Evolutionary conservation across 2,797 vertebrate species (phyloP), one percentile per base, ranked within the genome.

Genomic region (Pteropus rufus): DNA sequence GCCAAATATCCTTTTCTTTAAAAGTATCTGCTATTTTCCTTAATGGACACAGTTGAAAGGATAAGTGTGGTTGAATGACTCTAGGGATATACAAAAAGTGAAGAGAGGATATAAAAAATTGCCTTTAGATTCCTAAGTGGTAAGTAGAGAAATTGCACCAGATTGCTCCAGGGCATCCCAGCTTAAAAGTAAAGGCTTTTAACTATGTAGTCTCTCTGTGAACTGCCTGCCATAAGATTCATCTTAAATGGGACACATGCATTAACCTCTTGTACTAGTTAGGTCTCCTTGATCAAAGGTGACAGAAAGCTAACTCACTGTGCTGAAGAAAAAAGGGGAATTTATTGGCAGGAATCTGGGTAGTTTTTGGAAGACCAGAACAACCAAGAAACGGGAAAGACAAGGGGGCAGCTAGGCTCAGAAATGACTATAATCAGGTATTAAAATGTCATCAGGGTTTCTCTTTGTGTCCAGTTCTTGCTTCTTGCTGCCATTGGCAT

Each of bases 101-200:
- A 92, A 72, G 70, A 85, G 15, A 69, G 39, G 34, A 62, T 82
- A 70, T 93, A 62, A 95, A 96, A 94, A 88, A 93, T 69, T 44
- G 44, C 69, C 36, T 79, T 95, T 87, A 87, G 81, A 88, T 84
- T 97, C 65, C 69, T 96, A 93, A 92, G 88, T 93, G 75, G 26
- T 96, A 94, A 95, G 93, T 91, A 96, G 88, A 94, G 79, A 96
- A 91, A 96, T 91, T 91, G 77, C 52, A 82, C 60, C 19, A 64
- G 62, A 80, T 96, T 75, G 85, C 65, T 93, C 0, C 4, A 85
- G 95, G 97, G 91, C 97, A 96, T 89, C 95, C 93, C 49, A 91
- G 82, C 60, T 88, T 75, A 95, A 96, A 95, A 97, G 92, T 72
- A 94, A 93, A 96, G 75, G 93, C 92, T 97, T 97, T 97, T 98